phyloP scores from a whole-genome alignment of 2,113 vertebrate species.

The Zosterops lateralis region DNA sequence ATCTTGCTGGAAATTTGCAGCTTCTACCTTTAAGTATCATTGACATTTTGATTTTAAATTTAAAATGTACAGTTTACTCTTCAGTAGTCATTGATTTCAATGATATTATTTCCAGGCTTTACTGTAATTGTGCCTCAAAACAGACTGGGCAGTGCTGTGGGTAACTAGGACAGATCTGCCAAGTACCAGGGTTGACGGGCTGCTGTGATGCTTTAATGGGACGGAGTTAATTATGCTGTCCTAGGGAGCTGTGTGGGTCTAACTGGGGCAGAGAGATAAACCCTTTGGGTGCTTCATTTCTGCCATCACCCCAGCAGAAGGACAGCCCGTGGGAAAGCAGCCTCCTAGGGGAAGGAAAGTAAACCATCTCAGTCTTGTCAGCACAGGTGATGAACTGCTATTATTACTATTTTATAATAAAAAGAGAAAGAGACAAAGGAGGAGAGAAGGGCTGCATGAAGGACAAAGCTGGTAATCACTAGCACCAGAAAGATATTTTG shows the following conservation, averaged over 20 bases:
- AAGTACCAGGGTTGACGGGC: background rate
- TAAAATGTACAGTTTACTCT: background rate
- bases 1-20: background rate
- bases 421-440: background rate
- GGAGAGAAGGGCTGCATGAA: background rate
- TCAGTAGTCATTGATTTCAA: background rate
- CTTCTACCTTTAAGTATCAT: background rate
- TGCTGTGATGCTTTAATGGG: background rate
- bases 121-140: background rate
- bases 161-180: background rate
- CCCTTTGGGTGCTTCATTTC: background rate
- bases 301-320: conserved; percentile 19
- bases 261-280: conserved; percentile 1
- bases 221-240: background rate
- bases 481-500: background rate
- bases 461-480: background rate
- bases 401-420: background rate
- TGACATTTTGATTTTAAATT: background rate
- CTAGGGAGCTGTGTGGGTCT: background rate
- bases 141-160: background rate
- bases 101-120: background rate
- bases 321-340: background rate
- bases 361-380: background rate
- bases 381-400: background rate
- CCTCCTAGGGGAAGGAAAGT: background rate